phyloP scores from a whole-genome alignment of 2,797 vertebrate species.

The Apodemus agrarius region DNA sequence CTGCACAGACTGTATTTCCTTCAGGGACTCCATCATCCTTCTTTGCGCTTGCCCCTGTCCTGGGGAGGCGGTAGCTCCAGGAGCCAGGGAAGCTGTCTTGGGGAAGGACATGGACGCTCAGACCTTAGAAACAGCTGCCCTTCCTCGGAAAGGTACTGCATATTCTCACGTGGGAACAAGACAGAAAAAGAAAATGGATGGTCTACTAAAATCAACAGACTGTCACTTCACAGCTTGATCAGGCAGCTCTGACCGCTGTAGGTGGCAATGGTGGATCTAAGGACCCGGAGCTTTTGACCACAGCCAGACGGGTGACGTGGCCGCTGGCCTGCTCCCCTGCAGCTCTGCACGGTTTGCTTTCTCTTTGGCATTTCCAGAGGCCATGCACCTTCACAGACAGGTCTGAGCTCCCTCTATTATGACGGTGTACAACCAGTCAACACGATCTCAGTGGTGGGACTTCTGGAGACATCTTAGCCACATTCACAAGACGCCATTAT shows the following conservation, averaged over 20 bases:
- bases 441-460: constrained; percentile 31
- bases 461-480: constrained; percentile 15
- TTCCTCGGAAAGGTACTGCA: neutral
- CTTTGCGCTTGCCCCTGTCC: accelerated
- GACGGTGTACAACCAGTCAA: constrained; percentile 32
- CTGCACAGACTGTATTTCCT: neutral
- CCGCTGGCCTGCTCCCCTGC: constrained; percentile 6
- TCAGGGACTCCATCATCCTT: neutral
- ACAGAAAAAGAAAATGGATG: neutral
- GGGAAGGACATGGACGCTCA: neutral
- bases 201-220: constrained; percentile 59
- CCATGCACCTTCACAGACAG: accelerated
- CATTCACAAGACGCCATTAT: neutral
- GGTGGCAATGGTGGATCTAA: constrained; percentile 11
- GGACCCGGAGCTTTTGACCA: neutral
- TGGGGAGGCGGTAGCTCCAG: neutral
- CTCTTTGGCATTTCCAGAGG: constrained; percentile 66
- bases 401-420: neutral
- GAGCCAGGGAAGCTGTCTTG: neutral
- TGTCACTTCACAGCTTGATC: neutral
- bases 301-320: accelerated
- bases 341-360: constrained; percentile 15
- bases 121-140: neutral
- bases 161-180: neutral
- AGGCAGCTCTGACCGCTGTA: neutral